A percentile compares a stretch with the other conserved stretches of the same genome.
These are phyloP conservation scores for Pipa parva DNA, from an alignment of 2,113 vertebrate species.

Conservation along the genomic window DNA sequence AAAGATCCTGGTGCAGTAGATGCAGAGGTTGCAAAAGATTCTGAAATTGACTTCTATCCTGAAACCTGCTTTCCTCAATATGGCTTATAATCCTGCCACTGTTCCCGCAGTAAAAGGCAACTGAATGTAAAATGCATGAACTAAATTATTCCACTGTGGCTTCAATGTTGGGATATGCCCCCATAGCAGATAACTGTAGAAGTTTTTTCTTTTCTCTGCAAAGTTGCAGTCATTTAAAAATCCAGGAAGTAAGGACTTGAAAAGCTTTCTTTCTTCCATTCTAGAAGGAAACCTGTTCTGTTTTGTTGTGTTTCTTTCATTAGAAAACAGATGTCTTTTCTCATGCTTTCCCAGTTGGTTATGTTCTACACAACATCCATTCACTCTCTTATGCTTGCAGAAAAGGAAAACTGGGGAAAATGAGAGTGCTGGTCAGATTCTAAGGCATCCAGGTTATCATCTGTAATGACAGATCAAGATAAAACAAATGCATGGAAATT, in stretches of 20 bases:
- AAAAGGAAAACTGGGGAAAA: constrained; percentile 95
- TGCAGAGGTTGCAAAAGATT: constrained; percentile 5
- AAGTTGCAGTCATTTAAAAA: constrained; percentile 4
- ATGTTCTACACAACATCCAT: neutral
- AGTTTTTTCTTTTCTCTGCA: neutral
- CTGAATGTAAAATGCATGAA: neutral
- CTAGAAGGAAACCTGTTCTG: neutral
- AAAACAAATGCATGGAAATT: no score
- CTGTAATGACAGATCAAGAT: constrained; percentile 59
- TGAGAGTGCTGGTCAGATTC: constrained; percentile 82
- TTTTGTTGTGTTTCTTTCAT: constrained; percentile 1
- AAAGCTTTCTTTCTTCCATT: constrained; percentile 1
- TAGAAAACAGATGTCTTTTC: constrained; percentile 22
- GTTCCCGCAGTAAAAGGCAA: constrained; percentile 34
- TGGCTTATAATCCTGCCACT: constrained; percentile 34
- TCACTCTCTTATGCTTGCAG: constrained; percentile 87
- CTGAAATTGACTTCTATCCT: constrained; percentile 6
- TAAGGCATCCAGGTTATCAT: constrained; percentile 78
- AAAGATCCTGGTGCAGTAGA: neutral
- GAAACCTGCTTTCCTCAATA: neutral
- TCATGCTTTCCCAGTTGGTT: neutral
- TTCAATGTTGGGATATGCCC: neutral
- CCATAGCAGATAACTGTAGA: neutral
- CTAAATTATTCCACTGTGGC: neutral
- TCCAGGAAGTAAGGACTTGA: constrained; percentile 12